Conservation (phyloP, 2,888 invertebrate species). For the Rambutsinella grinnellia region DNA sequence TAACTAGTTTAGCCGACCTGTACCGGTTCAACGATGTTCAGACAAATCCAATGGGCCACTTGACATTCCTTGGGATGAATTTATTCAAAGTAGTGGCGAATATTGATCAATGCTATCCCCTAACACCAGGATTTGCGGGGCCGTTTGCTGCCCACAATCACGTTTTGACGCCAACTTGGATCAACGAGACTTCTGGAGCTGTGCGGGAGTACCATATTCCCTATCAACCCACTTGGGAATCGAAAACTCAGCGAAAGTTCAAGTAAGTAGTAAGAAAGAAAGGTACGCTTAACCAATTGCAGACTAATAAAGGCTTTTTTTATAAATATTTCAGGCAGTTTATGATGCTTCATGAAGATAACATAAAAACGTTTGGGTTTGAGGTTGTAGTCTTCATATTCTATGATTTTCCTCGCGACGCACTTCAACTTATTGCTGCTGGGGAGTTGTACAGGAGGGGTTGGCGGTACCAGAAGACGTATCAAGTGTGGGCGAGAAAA, state of each 20-base stretch:
- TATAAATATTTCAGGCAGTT: background rate
- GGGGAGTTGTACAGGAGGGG: slow-evolving; percentile 20
- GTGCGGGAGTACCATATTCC: slow-evolving; percentile 13
- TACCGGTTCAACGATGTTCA: too few species aligned
- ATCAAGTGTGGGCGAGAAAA: slow-evolving; percentile 33
- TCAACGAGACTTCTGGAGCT: background rate
- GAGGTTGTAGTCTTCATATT: slow-evolving; percentile 25
- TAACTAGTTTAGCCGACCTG: too few species aligned
- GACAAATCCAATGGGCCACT: background rate
- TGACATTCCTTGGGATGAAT: slow-evolving; percentile 22
- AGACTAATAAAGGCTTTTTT: too few species aligned
- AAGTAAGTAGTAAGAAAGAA: too few species aligned
- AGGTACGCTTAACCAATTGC: too few species aligned
- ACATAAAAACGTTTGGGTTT: background rate
- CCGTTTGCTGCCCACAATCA: slow-evolving; percentile 13
- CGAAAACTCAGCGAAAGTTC: too few species aligned
- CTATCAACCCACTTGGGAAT: background rate
- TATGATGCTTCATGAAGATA: too few species aligned
- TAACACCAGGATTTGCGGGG: background rate
- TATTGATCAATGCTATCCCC: background rate
- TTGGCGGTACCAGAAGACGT: slow-evolving; percentile 32
- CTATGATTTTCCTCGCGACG: slow-evolving; percentile 23
- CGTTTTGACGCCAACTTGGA: background rate
- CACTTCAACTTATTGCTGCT: slow-evolving; percentile 25
- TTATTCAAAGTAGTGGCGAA: slow-evolving; percentile 19